Evolutionary conservation across 2,797 vertebrate genomes (phyloP), one percentile per base, ranked within the genome.

Genomic region (Yasuhikotakia modesta): DNA sequence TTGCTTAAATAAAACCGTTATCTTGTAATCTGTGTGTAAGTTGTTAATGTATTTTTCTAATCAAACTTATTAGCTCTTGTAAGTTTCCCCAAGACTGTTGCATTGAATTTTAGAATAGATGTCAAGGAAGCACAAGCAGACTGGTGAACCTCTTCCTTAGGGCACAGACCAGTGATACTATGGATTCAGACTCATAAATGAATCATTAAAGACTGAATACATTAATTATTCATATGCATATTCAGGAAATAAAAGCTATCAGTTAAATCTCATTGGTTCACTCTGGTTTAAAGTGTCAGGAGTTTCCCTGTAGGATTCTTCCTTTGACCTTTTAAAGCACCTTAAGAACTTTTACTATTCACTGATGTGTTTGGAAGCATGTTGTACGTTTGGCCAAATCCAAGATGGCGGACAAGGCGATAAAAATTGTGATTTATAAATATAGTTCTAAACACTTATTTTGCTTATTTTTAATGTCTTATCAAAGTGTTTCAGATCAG

Each of bases 181-280:
- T 82, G 77, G 68, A 81, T 85, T 64, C 77, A 61, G 46, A 63
- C 76, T 84, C 55, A 80, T 85, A 83, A 83, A 85, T 83, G 19
- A 83, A 77, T 82, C 55, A 85, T 85, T 82, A 76, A 86, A 82
- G 50, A 82, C 76, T 67, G 73, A 79, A 79, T 45, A 61, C 57
- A 76, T 87, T 76, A 82, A 85, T 86, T 86, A 83, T 86, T 87
- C 43, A 85, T 83, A 24, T 50, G 24, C 65, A 70, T 53, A 81
- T 76, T 73, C 52, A 72, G 67, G 78, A 66, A 72, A 65, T 61
- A 65, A 71, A 66, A 77, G 57, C 35, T 35, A 69, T 76, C 66
- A 32, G 21, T 78, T 55, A 77, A 75, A 65, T 78, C 60, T 45
- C 32, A 53, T 52, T 52, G 58, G 64, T 58, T 21, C 52, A 64